These are phyloP conservation scores for Zaprionus lachaisei DNA, from an alignment of 1,140 invertebrate species.

Conservation along the genomic window DNA sequence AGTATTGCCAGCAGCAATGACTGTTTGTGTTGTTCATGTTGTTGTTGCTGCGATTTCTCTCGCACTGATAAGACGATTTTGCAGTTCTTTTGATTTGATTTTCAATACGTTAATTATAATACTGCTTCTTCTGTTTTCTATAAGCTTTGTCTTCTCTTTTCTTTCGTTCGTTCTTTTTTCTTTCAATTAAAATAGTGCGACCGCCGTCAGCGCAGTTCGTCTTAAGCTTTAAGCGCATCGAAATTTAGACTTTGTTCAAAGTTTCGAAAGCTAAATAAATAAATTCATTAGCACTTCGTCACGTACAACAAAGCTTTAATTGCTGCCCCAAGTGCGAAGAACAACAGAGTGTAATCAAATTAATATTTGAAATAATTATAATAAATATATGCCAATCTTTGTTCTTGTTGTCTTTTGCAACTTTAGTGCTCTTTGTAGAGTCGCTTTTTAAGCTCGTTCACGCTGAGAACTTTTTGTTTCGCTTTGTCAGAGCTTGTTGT, in stretches of 20 bases:
- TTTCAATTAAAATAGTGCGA: not conserved
- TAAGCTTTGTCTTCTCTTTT: conserved; percentile 13
- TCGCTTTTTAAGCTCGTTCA: conserved; percentile 40
- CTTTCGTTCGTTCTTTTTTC: conserved; percentile 18
- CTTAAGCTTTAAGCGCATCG: conserved; percentile 76
- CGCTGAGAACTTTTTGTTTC: conserved; percentile 30
- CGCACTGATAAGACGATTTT: not conserved
- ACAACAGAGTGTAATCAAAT: not conserved
- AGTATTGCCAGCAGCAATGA: not conserved
- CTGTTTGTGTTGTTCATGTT: not conserved
- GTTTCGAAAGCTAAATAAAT: conserved; percentile 58
- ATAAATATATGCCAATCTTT: not conserved
- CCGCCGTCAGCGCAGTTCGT: not conserved
- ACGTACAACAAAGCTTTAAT: conserved; percentile 35
- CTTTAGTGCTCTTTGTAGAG: conserved; percentile 9
- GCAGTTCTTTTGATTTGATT: not conserved
- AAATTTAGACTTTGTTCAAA: conserved; percentile 52
- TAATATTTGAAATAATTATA: not conserved
- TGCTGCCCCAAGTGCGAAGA: conserved; percentile 37
- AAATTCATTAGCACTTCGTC: conserved; percentile 15
- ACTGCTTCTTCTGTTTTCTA: not conserved
- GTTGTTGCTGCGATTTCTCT: not conserved
- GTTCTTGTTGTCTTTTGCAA: not conserved
- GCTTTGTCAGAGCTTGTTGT: conserved; percentile 29
- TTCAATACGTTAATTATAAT: not conserved